Conservation (phyloP, 2,888 invertebrate species). For the Myathropa florea region DNA sequence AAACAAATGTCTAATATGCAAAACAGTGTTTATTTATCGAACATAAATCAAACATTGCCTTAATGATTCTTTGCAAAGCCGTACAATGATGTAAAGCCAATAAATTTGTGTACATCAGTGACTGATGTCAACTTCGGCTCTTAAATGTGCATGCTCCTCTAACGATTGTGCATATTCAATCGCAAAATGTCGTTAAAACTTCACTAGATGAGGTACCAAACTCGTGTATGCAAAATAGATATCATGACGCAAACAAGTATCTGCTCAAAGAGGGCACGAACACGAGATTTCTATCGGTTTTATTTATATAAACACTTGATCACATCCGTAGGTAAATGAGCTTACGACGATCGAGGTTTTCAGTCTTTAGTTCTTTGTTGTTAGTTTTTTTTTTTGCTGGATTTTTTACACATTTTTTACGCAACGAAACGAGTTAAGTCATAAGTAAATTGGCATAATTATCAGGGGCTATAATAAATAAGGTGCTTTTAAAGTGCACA, state of each 20-base stretch:
- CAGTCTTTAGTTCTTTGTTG: background rate
- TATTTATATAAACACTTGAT: background rate
- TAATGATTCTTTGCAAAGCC: background rate
- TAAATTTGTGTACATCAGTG: background rate
- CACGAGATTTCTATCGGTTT: background rate
- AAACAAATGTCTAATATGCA: too few relatives aligned
- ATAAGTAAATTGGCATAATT: background rate
- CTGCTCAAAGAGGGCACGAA: background rate
- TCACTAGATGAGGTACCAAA: background rate
- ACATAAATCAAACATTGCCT: too few relatives aligned
- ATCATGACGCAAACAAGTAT: background rate
- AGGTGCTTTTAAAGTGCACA: constrained; percentile 14
- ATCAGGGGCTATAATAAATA: background rate
- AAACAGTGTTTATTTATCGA: too few relatives aligned
- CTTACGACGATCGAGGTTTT: background rate
- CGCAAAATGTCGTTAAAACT: background rate
- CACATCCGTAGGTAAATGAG: background rate
- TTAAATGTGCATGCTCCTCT: background rate
- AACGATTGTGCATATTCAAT: background rate
- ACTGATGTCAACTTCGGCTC: too few relatives aligned
- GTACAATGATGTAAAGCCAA: background rate
- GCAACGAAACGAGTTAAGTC: background rate
- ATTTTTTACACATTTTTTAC: background rate
- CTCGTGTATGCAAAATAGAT: background rate
- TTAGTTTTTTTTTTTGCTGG: background rate